Evolutionary conservation across 2,888 invertebrate species (phyloP).

Genomic region (Serripes groenlandicus): DNA sequence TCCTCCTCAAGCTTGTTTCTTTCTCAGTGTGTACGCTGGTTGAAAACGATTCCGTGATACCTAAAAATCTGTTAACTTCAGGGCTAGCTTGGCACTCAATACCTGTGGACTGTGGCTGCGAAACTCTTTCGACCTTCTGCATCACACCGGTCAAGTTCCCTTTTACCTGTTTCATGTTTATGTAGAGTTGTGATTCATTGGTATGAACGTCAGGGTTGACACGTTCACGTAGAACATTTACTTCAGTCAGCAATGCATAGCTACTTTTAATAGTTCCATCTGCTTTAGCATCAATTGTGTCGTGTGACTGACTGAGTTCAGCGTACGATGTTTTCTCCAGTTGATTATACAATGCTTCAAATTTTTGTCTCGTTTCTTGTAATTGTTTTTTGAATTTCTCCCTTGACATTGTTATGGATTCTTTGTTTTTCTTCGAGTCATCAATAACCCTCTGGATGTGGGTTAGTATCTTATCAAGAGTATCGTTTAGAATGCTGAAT

Average conservation of each 20-base stretch:
- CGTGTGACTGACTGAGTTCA: not conserved
- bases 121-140: not conserved
- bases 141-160: not conserved
- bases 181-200: not conserved
- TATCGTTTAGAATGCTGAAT: not conserved
- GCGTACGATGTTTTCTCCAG: not conserved
- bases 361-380: not conserved
- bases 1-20: too few relatives aligned
- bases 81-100: not conserved
- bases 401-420: not conserved
- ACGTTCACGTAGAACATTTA: not conserved
- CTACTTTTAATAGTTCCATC: not conserved
- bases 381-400: not conserved
- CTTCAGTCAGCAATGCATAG: not conserved
- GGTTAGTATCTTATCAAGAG: not conserved
- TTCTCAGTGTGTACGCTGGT: too few relatives aligned
- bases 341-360: not conserved
- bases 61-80: too few relatives aligned
- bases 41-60: too few relatives aligned
- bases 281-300: not conserved
- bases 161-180: not conserved
- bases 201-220: not conserved
- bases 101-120: not conserved
- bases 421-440: not conserved
- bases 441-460: not conserved